Percentiles rank a stretch among this genome's conserved stretches.
phyloP scores from a whole-genome alignment of 2,113 vertebrate species.

The Canis aureus region DNA sequence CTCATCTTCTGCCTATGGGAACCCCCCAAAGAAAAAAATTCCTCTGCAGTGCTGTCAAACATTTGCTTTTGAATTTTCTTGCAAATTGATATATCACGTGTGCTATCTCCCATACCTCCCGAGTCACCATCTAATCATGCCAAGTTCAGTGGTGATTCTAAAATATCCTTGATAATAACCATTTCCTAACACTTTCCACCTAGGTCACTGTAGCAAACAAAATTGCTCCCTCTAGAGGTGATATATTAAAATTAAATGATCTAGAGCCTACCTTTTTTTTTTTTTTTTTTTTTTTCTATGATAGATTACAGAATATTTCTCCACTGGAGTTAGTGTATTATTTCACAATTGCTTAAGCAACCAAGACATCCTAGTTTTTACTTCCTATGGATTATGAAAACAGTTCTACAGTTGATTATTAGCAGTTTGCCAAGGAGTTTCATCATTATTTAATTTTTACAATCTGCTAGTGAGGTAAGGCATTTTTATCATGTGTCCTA shows the following conservation, averaged over 20 bases:
- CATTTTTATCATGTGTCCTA: neutral
- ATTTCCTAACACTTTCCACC: neutral
- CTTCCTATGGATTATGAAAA: neutral
- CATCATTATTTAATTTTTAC: neutral
- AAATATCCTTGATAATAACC: neutral
- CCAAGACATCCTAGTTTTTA: neutral
- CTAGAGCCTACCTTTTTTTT: neutral
- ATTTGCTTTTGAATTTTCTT: slow-evolving; percentile 3
- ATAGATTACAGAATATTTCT: neutral
- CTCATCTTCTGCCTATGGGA: slow-evolving; percentile 96
- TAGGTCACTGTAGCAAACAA: neutral
- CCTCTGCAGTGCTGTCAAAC: neutral
- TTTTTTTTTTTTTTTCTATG: neutral
- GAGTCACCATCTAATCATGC: neutral
- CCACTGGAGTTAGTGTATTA: neutral
- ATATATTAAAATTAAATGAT: neutral
- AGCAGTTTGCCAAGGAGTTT: slow-evolving; percentile 16
- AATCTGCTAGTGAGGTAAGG: neutral
- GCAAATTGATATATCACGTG: neutral
- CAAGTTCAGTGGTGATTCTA: neutral
- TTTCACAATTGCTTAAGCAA: slow-evolving; percentile 13
- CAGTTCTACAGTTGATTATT: neutral
- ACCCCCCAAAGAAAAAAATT: slow-evolving; percentile 61
- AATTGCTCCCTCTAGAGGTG: neutral
- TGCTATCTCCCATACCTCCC: neutral